A percentile compares a stretch with the other conserved stretches of the same genome.
These are phyloP conservation scores for Rhinophrynus dorsalis DNA, from an alignment of 2,797 vertebrate species.

Conservation along the genomic window DNA sequence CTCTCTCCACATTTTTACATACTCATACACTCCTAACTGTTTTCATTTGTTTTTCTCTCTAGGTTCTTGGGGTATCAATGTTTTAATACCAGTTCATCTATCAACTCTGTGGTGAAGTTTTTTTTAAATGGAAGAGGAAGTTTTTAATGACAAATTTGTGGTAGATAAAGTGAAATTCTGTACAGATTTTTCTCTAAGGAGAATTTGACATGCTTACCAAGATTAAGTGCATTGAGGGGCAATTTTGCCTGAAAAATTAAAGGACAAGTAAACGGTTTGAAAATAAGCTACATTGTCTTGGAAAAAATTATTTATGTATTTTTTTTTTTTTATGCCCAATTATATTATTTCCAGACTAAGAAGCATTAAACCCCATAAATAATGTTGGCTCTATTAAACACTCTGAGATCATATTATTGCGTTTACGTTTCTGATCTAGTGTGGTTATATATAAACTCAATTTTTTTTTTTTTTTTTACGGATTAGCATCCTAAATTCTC, in stretches of 20 bases:
- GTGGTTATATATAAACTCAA: constrained; percentile 34
- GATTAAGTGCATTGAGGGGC: constrained; percentile 96
- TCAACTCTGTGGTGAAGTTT: constrained; percentile 89
- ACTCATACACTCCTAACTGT: constrained; percentile 33
- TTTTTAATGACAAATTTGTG: constrained; percentile 84
- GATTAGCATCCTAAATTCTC: neutral
- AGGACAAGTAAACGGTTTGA: constrained; percentile 83
- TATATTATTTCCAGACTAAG: constrained; percentile 63
- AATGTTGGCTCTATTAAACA: neutral
- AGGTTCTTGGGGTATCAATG: constrained; percentile 98
- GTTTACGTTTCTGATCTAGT: constrained; percentile 64
- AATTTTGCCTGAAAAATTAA: constrained; percentile 92
- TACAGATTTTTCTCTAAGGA: constrained; percentile 94
- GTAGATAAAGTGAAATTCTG: constrained; percentile 89
- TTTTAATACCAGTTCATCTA: constrained; percentile 87
- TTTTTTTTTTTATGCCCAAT: constrained; percentile 67
- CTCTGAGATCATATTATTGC: constrained; percentile 63
- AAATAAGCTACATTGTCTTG: constrained; percentile 78
- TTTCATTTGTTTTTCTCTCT: constrained; percentile 57
- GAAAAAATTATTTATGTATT: constrained; percentile 78
- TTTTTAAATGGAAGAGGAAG: constrained; percentile 82
- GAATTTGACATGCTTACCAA: constrained; percentile 86
- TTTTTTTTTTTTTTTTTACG: no score
- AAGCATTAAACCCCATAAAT: constrained; percentile 55
- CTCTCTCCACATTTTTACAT: constrained; percentile 40